Conservation (phyloP, 2,113 vertebrate genomes). For the Protobothrops mucrosquamatus region DNA sequence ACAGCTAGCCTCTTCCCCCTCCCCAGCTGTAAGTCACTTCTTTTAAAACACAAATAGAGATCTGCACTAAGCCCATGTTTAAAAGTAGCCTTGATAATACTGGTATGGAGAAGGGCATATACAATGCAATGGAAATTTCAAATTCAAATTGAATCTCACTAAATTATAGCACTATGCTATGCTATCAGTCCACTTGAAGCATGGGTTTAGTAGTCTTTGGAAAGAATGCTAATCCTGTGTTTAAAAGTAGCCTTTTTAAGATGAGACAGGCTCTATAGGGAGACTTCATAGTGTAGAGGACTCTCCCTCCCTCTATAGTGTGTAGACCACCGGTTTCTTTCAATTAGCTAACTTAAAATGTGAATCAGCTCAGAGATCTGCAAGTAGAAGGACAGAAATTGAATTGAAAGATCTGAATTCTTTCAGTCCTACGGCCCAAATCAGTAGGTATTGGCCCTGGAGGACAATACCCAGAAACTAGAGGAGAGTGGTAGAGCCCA, state of each 20-base stretch:
- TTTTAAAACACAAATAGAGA: not conserved
- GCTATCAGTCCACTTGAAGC: not conserved
- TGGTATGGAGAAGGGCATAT: not conserved
- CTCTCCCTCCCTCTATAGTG: not conserved
- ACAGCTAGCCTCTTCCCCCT: not conserved
- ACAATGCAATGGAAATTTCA: not conserved
- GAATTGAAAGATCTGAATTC: not conserved
- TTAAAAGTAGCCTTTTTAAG: not conserved
- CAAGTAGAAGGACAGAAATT: not conserved
- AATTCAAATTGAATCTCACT: not conserved
- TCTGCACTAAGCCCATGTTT: not conserved
- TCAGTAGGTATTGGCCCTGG: not conserved
- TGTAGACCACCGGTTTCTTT: not conserved
- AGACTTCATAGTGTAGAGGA: not conserved
- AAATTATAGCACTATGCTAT: not conserved
- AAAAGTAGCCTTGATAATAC: not conserved
- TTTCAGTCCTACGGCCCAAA: not conserved
- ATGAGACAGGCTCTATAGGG: not conserved
- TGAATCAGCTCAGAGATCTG: not conserved
- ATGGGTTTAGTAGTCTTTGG: not conserved
- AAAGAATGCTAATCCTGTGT: not conserved
- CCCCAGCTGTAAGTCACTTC: not conserved
- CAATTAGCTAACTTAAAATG: not conserved
- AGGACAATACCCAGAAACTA: not conserved
- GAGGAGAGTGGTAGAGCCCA: not conserved